phyloP scores from a whole-genome alignment of 2,113 vertebrate genomes.

The Glaucidium brasilianum region DNA sequence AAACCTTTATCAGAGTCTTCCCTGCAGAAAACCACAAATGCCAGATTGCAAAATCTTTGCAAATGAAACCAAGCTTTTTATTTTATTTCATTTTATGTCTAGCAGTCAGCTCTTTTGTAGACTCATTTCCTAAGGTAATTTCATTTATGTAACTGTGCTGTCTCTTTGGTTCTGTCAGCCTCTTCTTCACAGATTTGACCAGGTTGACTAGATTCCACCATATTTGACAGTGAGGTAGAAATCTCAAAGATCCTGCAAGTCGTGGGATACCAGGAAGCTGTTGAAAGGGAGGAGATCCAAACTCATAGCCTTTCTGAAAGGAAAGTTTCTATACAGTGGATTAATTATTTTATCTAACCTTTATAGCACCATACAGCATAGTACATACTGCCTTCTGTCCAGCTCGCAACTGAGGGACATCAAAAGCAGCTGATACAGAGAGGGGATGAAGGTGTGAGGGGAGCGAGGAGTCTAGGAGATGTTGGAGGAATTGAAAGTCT shows the following conservation, averaged over 20 bases:
- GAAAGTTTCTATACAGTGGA: neutral
- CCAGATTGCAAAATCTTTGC: neutral
- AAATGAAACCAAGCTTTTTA: neutral
- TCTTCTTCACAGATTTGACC: neutral
- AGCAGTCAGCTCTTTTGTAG: neutral
- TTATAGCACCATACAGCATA: neutral
- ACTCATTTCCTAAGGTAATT: neutral
- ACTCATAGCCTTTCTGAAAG: neutral
- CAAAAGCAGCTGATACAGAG: neutral
- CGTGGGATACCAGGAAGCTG: neutral
- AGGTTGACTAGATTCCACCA: neutral
- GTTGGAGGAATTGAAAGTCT: neutral
- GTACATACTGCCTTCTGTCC: neutral
- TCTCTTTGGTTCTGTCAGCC: neutral
- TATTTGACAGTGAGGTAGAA: neutral
- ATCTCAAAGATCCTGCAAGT: neutral
- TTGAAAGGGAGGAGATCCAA: neutral
- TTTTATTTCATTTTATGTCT: neutral
- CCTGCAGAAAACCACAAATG: neutral
- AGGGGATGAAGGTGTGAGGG: neutral
- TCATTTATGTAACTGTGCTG: neutral
- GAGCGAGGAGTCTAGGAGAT: accelerated
- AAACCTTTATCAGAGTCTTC: conserved; percentile 10
- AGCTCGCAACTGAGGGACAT: neutral
- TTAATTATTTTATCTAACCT: neutral